Percentiles rank a stretch among this genome's conserved stretches.
Conservation (phyloP, 2,797 vertebrate genomes). For the Sternotherus odoratus region DNA sequence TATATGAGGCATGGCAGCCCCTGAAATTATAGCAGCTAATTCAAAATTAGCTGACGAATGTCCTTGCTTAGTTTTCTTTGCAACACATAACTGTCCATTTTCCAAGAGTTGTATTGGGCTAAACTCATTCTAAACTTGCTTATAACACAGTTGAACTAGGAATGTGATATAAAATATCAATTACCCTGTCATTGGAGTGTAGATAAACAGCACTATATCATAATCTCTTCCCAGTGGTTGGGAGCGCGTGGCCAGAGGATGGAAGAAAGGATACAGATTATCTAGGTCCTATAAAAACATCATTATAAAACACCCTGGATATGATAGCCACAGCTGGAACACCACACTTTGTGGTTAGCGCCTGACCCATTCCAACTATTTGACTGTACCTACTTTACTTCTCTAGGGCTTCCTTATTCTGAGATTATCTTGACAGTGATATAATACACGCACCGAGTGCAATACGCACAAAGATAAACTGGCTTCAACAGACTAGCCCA, state of each 20-base stretch:
- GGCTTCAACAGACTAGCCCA: background rate
- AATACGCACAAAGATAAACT: background rate
- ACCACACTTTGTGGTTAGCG: background rate
- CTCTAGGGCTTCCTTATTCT: background rate
- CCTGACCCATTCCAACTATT: accelerated
- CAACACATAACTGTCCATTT: background rate
- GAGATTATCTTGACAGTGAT: background rate
- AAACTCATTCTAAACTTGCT: background rate
- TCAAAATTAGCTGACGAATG: background rate
- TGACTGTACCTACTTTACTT: background rate
- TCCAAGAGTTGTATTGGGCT: background rate
- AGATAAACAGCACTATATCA: background rate
- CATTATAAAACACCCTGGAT: background rate
- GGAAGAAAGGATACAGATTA: background rate
- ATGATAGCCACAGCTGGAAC: background rate
- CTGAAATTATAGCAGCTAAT: background rate
- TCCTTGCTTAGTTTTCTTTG: background rate
- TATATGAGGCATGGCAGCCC: background rate
- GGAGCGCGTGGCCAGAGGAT: background rate
- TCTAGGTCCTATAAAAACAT: background rate
- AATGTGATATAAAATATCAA: background rate
- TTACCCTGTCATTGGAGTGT: background rate
- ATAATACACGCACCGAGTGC: background rate
- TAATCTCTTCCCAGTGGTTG: background rate
- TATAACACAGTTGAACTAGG: background rate